Evolutionary conservation across 2,113 vertebrate species (phyloP), one percentile per base, ranked within the genome.

Genomic region (Falco punctatus): DNA sequence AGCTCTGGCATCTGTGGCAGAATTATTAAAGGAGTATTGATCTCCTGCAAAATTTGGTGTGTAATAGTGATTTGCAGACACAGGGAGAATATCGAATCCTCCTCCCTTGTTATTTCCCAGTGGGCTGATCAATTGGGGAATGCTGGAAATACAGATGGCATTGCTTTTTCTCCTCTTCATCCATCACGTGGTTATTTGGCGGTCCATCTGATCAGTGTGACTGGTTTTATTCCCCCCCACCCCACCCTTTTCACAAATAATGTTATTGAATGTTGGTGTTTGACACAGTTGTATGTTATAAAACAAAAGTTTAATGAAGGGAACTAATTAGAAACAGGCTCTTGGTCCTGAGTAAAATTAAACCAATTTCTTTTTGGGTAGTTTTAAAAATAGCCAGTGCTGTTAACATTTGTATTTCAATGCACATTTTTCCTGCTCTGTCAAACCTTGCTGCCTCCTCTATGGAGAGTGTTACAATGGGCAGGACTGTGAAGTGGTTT

Each of bases 11-110:
- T 75, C 74, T 95, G 89, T 87, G 78, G 92, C 84, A 95, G 86
- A 91, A 84, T 89, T 89, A 46, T 88, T 92, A 89, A 85, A 89
- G 46, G 49, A 71, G 28, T 94, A 96, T 96, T 94, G 95, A 96
- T 96, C 91, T 92, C 42, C 86, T 95, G 66, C 62, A 96, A 80
- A 95, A 94, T 96, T 95, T 88, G 86, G 86, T 73, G 74, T 46
- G 32, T 70, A 90, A 62, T 4, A 70, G 78, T 75, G 55, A 87
- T 95, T 95, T 4, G 5, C 44, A 94, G 70, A 84, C 35, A 75
- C 23, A 70, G 11, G 33, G 84, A 48, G 58, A 94, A 48, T 70
- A 86, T 30, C 1, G 18, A 84, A 87, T 72, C 49, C 58, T 91
- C 51, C 49, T 95, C 40, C 46, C 42, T 70, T 58, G 40, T 75